Evolutionary conservation across 1,140 invertebrate genomes (phyloP), one percentile per base, ranked within the genome.

Genomic region (Pogonomyrmex californicus): DNA sequence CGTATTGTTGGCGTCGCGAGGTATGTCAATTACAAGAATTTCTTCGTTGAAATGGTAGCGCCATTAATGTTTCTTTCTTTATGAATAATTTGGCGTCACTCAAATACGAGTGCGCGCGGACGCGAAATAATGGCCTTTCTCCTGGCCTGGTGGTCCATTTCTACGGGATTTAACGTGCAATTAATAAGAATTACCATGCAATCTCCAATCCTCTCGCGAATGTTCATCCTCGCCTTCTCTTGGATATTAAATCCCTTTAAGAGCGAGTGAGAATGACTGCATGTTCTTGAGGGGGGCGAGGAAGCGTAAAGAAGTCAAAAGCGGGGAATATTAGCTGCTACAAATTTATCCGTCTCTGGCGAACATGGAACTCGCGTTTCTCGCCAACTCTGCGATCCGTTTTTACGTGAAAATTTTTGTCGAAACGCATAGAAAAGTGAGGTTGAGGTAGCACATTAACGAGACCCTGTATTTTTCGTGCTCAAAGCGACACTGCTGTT

Each of bases 101-200:
- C 66, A 41, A 82, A 82, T 47, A 41, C 12, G 51, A 41, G 38
- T 14, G 44, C 58, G 75, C 75, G 60, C 76, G 76, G 12, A 44
- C 49, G 51, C 38, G 38, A 71, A 71, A 71, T 82, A 82, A 82
- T 73, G 10, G 60, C 33, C n/a, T 51, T n/a, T 65, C 23, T 38
- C 51, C 30, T 36, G 44, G 44, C 78, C 47, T 54, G 38, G 65
- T 58, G 65, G 78, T 73, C 51, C 51, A 82, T 82, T 71, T 73
- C 79, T 47, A 71, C 79, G 66, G 41, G 79, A 82, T 82, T 82
- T 82, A 82, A 73, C 65, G 30, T 73, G 79, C 79, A 82, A 73
- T 82, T 82, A 82, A 82, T 82, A 82, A 82, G 79, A 82, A 82
- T 81, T 81, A 81, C 65, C 78, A 38, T 44, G 78, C 78, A 81